Evolutionary conservation across 1,140 invertebrate genomes (phyloP), one percentile per base, ranked within the genome.

Genomic region (Arctopsyche grandis): DNA sequence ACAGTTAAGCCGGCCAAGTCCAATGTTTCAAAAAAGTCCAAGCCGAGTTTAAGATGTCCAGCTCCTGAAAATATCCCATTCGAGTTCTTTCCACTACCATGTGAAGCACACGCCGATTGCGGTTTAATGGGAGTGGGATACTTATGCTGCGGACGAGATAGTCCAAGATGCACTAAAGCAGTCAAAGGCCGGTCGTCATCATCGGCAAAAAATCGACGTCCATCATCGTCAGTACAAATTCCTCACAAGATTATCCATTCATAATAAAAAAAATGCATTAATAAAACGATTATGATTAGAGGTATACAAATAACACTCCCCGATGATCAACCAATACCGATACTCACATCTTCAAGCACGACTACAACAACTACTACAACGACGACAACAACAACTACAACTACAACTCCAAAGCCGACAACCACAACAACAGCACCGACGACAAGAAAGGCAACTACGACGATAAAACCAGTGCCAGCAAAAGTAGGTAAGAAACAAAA

Each of bases 41-140:
- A 80, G 24, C 46, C 75, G 0, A 60, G 76, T 43, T 16, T 82
- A 48, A 60, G 24, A 43, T 82, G 81, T 58, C 81, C 81, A 5
- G 19, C 78, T 1, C 70, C 76, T 3, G 69, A 66, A 9, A 74
- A 38, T 29, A 80, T 82, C 9, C 81, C 81, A 16, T 82, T 78
- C 38, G 88, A 89, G 73, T 83, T 88, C 48, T 89, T 89, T 73
- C 88, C 88, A 5, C 82, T 89, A 69, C 88, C 88, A 0, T 89
- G 88, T 80, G 82, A 71, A n/a, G 85, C 86, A 77, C 83, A 85
- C 75, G 81, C 83, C 3, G 87, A 89, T 75, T 89, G 88, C 83
- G 81, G 83, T 29, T 83, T 88, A 5, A 88, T 89, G 88, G 86
- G 87, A 69, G 76, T 83, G 5, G 83, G 84, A 77, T 87, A 87